phyloP scores from a whole-genome alignment of 2,888 invertebrate species.

The Lutraria lutraria region DNA sequence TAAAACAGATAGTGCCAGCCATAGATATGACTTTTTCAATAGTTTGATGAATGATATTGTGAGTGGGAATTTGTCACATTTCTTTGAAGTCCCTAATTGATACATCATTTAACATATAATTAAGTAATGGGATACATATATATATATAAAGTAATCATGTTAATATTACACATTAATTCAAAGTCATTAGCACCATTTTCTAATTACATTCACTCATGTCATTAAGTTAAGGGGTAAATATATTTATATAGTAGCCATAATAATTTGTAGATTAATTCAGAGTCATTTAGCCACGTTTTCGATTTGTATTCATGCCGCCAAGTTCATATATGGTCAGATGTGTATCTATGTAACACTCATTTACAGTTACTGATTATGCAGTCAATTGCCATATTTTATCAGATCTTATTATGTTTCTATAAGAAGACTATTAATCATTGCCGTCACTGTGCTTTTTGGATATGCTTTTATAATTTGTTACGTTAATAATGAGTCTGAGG shows the following conservation, averaged over 20 bases:
- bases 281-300: background rate
- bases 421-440: background rate
- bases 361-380: background rate
- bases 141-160: background rate
- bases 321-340: background rate
- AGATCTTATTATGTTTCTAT: background rate
- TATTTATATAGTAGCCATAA: background rate
- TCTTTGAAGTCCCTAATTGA: background rate
- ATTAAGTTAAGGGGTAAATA: slow-evolving; percentile 1
- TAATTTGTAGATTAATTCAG: background rate
- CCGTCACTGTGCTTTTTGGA: background rate
- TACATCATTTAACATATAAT: slow-evolving; percentile 1
- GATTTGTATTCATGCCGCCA: background rate
- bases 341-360: background rate
- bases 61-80: no score
- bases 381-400: background rate
- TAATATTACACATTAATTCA: background rate
- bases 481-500: no score
- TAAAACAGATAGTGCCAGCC: no score
- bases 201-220: background rate
- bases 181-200: background rate
- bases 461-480: background rate
- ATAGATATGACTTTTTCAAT: no score
- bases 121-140: background rate
- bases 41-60: no score